phyloP scores from a whole-genome alignment of 2,113 vertebrate species.

The Aldabrachelys gigantea region DNA sequence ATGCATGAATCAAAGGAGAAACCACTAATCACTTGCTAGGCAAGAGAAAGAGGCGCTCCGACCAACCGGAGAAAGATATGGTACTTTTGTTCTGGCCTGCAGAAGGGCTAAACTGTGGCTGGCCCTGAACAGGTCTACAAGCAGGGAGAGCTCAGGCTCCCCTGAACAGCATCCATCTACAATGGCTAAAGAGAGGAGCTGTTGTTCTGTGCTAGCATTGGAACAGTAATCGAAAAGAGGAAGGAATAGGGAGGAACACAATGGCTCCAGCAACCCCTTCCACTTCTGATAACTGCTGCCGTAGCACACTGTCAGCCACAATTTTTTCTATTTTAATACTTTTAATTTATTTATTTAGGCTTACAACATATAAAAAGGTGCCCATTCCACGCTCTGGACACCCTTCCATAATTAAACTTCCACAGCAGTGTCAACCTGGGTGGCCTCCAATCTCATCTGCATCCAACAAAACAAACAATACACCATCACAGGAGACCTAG shows the following conservation, averaged over 20 bases:
- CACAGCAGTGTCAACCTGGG: neutral
- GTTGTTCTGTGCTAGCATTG: neutral
- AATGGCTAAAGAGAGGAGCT: slow-evolving; percentile 8
- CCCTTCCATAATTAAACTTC: neutral
- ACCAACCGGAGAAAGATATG: too few relatives aligned
- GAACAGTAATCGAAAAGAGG: neutral
- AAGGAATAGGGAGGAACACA: neutral
- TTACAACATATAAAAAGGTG: neutral
- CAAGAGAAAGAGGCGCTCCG: too few relatives aligned
- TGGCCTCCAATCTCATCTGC: too few relatives aligned
- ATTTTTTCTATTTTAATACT: neutral
- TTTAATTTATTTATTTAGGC: neutral
- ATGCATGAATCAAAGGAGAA: too few relatives aligned
- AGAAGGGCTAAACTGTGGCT: neutral
- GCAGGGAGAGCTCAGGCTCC: neutral
- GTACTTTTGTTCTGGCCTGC: neutral
- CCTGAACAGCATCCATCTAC: neutral
- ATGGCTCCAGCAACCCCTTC: neutral
- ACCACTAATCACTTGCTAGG: too few relatives aligned
- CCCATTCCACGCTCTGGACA: too few relatives aligned
- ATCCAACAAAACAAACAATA: too few relatives aligned
- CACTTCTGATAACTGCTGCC: too few relatives aligned
- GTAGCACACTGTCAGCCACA: neutral
- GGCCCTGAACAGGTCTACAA: neutral
- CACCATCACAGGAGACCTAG: too few relatives aligned